phyloP scores from a whole-genome alignment of 2,797 vertebrate genomes.

The Silurus aristotelis region DNA sequence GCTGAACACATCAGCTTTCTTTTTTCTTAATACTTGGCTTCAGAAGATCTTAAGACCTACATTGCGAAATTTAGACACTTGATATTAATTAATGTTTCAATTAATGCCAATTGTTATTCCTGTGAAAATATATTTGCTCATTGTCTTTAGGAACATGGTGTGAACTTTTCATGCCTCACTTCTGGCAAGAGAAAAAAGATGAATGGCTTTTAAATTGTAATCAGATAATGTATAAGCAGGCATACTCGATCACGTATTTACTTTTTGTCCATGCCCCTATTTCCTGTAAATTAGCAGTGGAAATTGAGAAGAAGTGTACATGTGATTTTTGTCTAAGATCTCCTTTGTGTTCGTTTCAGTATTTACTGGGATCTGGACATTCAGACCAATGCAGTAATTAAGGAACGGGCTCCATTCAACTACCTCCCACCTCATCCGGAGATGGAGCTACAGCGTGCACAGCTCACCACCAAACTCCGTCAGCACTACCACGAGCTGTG shows the following conservation, averaged over 20 bases:
- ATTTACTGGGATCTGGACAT: slow-evolving; percentile 97
- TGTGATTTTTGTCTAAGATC: not conserved
- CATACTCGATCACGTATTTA: not conserved
- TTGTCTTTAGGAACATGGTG: not conserved
- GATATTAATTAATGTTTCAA: not conserved
- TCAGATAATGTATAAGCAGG: not conserved
- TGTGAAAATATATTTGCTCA: not conserved
- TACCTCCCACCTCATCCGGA: slow-evolving; percentile 91
- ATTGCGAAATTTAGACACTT: not conserved
- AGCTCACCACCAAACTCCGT: slow-evolving; percentile 91
- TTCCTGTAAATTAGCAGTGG: not conserved
- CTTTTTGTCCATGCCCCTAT: too few species aligned
- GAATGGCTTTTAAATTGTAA: not conserved
- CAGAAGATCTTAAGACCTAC: not conserved
- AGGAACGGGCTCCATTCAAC: slow-evolving; percentile 79
- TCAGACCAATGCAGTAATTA: slow-evolving; percentile 92
- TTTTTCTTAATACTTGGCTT: not conserved
- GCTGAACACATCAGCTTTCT: not conserved
- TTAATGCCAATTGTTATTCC: not conserved
- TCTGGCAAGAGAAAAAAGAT: not conserved
- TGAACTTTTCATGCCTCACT: not conserved
- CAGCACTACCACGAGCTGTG: slow-evolving; percentile 97
- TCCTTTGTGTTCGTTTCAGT: slow-evolving; percentile 63
- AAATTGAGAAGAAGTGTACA: not conserved
- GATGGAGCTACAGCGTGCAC: slow-evolving; percentile 91